Percentiles rank a stretch among this genome's conserved stretches.
These are phyloP conservation scores for Epistrophe eligans DNA, from an alignment of 2,888 invertebrate genomes.

Conservation along the genomic window DNA sequence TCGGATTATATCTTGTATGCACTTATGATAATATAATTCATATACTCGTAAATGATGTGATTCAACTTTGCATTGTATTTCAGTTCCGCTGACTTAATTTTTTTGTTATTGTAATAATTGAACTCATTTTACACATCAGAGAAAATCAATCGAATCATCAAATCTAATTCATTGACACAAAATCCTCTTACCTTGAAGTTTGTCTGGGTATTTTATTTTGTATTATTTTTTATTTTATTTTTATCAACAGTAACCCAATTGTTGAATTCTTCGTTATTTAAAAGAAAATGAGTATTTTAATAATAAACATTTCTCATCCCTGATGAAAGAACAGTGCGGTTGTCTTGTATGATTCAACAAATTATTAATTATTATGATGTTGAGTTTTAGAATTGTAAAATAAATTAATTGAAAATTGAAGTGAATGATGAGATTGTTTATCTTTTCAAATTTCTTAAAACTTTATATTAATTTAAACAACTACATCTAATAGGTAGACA, in stretches of 20 bases:
- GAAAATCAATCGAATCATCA: slow-evolving; percentile 15
- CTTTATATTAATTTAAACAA: too few relatives aligned
- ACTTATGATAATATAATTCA: neutral
- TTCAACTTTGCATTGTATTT: slow-evolving; percentile 14
- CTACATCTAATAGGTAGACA: too few relatives aligned
- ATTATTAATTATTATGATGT: neutral
- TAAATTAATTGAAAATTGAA: too few relatives aligned
- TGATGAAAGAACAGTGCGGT: neutral
- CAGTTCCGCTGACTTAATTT: slow-evolving; percentile 24
- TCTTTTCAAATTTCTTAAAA: too few relatives aligned
- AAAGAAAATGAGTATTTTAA: neutral
- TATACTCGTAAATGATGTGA: neutral
- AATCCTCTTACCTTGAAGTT: slow-evolving; percentile 15
- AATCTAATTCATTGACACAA: neutral
- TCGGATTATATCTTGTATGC: neutral
- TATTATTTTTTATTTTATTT: neutral
- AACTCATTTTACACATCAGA: slow-evolving; percentile 4
- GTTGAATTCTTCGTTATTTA: neutral
- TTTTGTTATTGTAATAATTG: neutral
- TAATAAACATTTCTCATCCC: neutral
- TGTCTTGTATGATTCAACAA: neutral
- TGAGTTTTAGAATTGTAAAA: neutral
- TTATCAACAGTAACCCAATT: slow-evolving; percentile 12
- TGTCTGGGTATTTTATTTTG: neutral
- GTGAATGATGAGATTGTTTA: too few relatives aligned